These are phyloP conservation scores for Epinotia nisella DNA, from an alignment of 2,888 invertebrate genomes.

Conservation along the genomic window DNA sequence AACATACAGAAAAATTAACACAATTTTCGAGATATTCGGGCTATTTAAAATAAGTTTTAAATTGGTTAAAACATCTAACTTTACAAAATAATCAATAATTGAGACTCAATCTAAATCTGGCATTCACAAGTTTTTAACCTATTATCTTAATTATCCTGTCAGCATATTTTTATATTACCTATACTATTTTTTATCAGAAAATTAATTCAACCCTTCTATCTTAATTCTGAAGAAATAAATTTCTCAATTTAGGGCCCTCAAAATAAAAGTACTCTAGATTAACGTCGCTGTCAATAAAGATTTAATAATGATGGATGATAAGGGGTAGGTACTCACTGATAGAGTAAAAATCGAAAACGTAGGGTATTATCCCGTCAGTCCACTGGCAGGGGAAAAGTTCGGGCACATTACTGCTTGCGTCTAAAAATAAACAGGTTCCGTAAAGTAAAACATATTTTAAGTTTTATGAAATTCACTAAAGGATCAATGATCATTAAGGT, in stretches of 20 bases:
- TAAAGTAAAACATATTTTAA: not conserved
- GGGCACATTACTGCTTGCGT: constrained; percentile 1
- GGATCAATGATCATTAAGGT: too few relatives aligned
- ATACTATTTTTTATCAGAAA: not conserved
- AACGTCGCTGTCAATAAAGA: constrained; percentile 19
- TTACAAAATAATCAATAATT: too few relatives aligned
- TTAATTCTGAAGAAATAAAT: not conserved
- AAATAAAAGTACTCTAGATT: constrained; percentile 16
- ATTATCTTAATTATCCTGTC: not conserved
- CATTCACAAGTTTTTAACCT: too few relatives aligned
- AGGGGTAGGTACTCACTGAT: constrained; percentile 61
- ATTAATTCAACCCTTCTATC: not conserved
- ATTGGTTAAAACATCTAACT: too few relatives aligned
- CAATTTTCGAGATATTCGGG: too few relatives aligned
- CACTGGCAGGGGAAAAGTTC: constrained; percentile 64
- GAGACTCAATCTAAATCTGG: too few relatives aligned
- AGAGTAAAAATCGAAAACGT: constrained; percentile 64
- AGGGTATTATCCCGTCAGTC: constrained; percentile 64
- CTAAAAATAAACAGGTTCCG: not conserved
- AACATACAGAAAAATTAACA: too few relatives aligned
- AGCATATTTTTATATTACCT: not conserved
- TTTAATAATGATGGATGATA: constrained; percentile 27
- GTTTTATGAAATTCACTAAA: not conserved
- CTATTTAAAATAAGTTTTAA: too few relatives aligned
- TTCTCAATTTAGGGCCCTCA: not conserved